These are phyloP conservation scores for Labia minor DNA, from an alignment of 2,888 invertebrate species.

Conservation along the genomic window DNA sequence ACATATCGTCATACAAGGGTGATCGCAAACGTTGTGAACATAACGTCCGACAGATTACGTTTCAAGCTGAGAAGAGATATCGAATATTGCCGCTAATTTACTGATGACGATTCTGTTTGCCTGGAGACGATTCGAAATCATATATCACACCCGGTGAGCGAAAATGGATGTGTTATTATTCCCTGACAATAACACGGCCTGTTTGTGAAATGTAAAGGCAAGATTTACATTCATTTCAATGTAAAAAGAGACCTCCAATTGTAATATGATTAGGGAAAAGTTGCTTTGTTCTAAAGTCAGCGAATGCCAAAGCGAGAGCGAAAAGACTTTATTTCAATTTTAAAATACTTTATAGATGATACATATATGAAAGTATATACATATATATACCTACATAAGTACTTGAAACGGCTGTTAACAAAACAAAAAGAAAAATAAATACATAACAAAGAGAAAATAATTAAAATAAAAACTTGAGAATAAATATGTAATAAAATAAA, in stretches of 20 bases:
- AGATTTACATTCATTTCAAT: not conserved
- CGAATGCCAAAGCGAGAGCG: not conserved
- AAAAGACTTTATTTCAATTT: not conserved
- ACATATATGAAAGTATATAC: too few relatives aligned
- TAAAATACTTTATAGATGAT: not conserved
- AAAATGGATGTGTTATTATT: too few relatives aligned
- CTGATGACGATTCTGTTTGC: conserved; percentile 13
- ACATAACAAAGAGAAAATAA: too few relatives aligned
- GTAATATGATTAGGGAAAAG: not conserved
- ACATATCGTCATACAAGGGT: too few relatives aligned
- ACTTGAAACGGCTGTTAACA: too few relatives aligned
- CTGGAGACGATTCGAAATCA: not conserved
- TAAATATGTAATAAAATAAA: too few relatives aligned
- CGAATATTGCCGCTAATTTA: not conserved
- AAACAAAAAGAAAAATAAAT: too few relatives aligned
- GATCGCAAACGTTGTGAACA: too few relatives aligned
- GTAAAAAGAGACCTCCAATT: not conserved
- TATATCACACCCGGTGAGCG: not conserved
- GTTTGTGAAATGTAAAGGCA: not conserved
- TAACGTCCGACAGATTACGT: too few relatives aligned
- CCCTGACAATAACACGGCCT: not conserved
- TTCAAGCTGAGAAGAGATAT: not conserved
- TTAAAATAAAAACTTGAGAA: too few relatives aligned
- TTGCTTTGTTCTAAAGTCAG: not conserved
- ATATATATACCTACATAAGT: too few relatives aligned